Evolutionary conservation across 2,888 invertebrate genomes (phyloP).

Genomic region (Sipunculus nudus): DNA sequence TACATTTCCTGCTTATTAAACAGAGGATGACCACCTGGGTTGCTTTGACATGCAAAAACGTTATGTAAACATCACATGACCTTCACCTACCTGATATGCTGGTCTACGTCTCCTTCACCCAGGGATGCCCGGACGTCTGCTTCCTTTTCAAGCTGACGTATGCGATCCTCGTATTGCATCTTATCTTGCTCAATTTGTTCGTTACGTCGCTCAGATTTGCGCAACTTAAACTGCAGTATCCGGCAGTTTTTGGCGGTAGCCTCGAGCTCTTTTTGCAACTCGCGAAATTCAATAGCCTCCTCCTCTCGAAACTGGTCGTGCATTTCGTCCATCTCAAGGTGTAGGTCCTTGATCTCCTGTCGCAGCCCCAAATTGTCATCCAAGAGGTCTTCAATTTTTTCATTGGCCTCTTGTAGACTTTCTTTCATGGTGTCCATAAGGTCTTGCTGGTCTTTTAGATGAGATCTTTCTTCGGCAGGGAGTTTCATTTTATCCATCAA

Average conservation of each 20-base stretch:
- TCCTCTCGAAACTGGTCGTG: conserved; percentile 91
- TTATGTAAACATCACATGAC: too few relatives aligned
- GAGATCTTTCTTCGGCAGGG: conserved; percentile 37
- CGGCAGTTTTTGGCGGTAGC: conserved; percentile 97
- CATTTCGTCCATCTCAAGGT: conserved; percentile 98
- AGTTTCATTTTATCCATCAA: conserved; percentile 45
- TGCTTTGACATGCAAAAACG: too few relatives aligned
- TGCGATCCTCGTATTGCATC: conserved; percentile 71
- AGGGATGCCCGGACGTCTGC: too few relatives aligned
- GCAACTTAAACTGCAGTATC: conserved; percentile 95
- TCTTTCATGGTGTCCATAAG: conserved; percentile 71
- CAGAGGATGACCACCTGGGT: too few relatives aligned
- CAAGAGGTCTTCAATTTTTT: conserved; percentile 90
- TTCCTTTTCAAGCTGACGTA: too few relatives aligned
- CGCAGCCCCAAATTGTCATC: conserved; percentile 96
- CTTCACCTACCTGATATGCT: too few relatives aligned
- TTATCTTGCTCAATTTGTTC: conserved; percentile 86
- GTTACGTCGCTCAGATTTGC: conserved; percentile 88
- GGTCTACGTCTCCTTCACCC: too few relatives aligned
- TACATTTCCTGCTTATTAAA: too few relatives aligned
- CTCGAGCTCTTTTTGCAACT: conserved; percentile 92
- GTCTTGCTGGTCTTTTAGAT: conserved; percentile 38
- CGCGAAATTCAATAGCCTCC: conserved; percentile 91
- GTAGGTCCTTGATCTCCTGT: conserved; percentile 89
- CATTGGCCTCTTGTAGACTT: conserved; percentile 89